Evolutionary conservation across 1,140 invertebrate genomes (phyloP), one percentile per base, ranked within the genome.

Genomic region (Calycopis cecrops): DNA sequence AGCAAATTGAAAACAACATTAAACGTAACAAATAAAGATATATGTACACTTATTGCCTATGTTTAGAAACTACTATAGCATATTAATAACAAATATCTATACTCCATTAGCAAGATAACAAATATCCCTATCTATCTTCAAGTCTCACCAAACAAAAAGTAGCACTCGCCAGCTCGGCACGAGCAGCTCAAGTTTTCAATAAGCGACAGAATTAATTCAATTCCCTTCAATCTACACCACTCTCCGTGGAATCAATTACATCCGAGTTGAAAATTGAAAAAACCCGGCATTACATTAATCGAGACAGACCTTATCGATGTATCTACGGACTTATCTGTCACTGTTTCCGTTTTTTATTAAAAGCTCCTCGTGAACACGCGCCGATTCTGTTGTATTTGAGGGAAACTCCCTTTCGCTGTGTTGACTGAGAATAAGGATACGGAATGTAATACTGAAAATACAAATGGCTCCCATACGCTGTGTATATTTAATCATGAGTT

Each of bases 161-260:
- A 28, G 2, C 6, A 28, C 2, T 28, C 2, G 2, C 21, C 6
- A 28, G 40, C n/a, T 18, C 12, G 12, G 40, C 38, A 12, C 14
- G 12, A 9, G 40, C 12, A 63, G 48, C 60, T 21, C 42, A 66
- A 69, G 59, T 72, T 78, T 77, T 72, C 72, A 79, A 79, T 79
- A 69, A 72, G 40, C 35, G 59, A 67, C 62, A 55, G 63, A 70
- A 74, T 79, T 77, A 73, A 76, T 75, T 76, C 63, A 71, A 71
- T 71, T 73, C 66, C 69, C 63, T 76, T 64, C 62, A 75, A 69
- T 79, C 68, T 63, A 61, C 53, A 63, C 53, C 62, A 63, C 55
- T 57, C 48, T 38, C 54, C 64, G 69, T 57, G 55, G 57, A 78
- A 79, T 74, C 69, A 67, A 73, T 73, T 73, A 66, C 58, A 69